phyloP scores from a whole-genome alignment of 2,888 invertebrate genomes.

The Abrostola tripartita region DNA sequence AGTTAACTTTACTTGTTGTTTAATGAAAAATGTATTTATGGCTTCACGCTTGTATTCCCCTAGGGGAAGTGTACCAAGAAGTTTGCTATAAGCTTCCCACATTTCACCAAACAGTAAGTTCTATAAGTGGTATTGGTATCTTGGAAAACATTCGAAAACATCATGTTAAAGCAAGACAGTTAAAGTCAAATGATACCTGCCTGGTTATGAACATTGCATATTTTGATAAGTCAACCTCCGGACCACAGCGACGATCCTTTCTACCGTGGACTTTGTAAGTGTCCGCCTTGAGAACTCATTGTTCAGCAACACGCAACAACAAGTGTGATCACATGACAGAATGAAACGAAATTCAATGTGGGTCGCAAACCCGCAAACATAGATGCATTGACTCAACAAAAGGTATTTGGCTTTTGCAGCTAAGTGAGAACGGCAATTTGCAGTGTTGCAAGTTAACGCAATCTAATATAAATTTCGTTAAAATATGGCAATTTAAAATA shows the following conservation, averaged over 20 bases:
- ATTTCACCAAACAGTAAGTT: too few species aligned
- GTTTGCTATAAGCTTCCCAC: too few species aligned
- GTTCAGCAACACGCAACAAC: conserved; percentile 27
- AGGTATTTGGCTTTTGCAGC: conserved; percentile 54
- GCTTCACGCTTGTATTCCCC: background rate
- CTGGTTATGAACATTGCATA: background rate
- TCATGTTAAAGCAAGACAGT: too few species aligned
- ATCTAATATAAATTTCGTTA: conserved; percentile 32
- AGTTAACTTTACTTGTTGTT: conserved; percentile 15
- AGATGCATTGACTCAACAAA: conserved; percentile 53
- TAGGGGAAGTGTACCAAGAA: too few species aligned
- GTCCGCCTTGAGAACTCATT: conserved; percentile 25
- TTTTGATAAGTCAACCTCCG: background rate
- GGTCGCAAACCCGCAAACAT: conserved; percentile 52
- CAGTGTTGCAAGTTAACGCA: conserved; percentile 51
- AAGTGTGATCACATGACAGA: conserved; percentile 33
- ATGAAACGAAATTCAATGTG: conserved; percentile 41
- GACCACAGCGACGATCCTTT: background rate
- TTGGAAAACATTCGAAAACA: too few species aligned
- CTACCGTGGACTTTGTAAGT: conserved; percentile 11
- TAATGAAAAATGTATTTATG: conserved; percentile 19
- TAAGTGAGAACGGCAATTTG: conserved; percentile 59
- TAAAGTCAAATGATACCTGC: too few species aligned
- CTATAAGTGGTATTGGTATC: too few species aligned
- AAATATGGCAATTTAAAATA: conserved; percentile 25